A percentile compares a stretch with the other conserved stretches of the same genome.
phyloP scores from a whole-genome alignment of 2,888 invertebrate species.

The Mimumesa dahlbomi region DNA sequence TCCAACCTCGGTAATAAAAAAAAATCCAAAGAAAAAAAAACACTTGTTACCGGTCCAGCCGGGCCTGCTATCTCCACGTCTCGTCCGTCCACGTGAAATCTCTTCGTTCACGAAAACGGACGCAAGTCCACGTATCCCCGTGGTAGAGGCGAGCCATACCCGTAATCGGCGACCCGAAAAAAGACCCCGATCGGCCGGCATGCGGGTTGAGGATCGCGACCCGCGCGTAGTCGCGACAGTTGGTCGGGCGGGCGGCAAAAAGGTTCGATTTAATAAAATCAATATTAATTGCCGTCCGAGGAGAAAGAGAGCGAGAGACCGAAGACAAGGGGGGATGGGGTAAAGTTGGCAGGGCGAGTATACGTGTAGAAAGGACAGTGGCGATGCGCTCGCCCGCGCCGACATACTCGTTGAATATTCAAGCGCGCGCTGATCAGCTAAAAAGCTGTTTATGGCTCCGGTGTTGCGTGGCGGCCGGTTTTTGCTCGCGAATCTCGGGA shows the following conservation, averaged over 20 bases:
- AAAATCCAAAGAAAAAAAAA: too few relatives aligned
- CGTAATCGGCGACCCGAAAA: conserved; percentile 24
- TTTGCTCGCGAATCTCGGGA: conserved; percentile 61
- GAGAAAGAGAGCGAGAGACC: too few relatives aligned
- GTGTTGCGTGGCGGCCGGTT: conserved; percentile 71
- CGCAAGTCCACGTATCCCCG: too few relatives aligned
- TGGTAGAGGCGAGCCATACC: conserved; percentile 28
- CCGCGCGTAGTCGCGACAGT: conserved; percentile 36
- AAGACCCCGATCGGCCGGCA: conserved; percentile 37
- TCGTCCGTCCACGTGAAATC: too few relatives aligned
- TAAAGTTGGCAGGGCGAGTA: conserved; percentile 48
- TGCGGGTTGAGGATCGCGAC: conserved; percentile 19
- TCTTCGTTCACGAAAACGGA: too few relatives aligned
- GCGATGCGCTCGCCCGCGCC: conserved; percentile 56
- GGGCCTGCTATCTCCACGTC: too few relatives aligned
- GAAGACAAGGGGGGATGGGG: too few relatives aligned
- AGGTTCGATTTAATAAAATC: conserved; percentile 77
- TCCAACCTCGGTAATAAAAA: too few relatives aligned
- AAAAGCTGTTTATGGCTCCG: conserved; percentile 77
- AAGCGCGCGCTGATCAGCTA: conserved; percentile 67
- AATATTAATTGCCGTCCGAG: conserved; percentile 79
- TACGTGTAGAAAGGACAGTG: not conserved
- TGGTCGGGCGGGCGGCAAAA: conserved; percentile 54
- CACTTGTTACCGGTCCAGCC: too few relatives aligned
- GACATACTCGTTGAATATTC: conserved; percentile 76